Percentiles rank a stretch among this genome's conserved stretches.
phyloP scores from a whole-genome alignment of 2,797 vertebrate genomes.

The Limnodromus scolopaceus region DNA sequence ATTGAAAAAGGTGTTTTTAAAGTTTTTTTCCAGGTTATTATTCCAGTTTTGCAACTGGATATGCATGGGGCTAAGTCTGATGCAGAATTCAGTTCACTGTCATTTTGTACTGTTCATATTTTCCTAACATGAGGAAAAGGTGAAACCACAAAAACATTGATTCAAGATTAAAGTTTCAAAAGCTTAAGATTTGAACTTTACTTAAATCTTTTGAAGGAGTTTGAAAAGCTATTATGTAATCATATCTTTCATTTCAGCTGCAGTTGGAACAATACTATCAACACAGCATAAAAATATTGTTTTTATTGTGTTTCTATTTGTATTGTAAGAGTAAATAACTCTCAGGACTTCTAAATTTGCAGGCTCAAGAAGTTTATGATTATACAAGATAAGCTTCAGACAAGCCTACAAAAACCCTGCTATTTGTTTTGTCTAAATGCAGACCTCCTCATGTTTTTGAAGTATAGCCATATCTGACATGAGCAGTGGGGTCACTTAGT shows the following conservation, averaged over 20 bases:
- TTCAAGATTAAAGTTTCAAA: neutral
- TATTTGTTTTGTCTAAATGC: neutral
- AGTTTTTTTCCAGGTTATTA: neutral
- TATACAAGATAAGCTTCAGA: neutral
- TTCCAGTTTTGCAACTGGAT: neutral
- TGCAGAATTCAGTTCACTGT: neutral
- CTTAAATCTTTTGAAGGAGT: neutral
- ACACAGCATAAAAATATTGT: neutral
- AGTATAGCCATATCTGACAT: neutral
- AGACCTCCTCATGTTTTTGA: neutral
- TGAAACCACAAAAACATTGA: neutral
- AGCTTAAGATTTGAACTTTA: conserved; percentile 32
- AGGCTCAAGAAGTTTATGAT: neutral
- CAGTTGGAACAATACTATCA: neutral
- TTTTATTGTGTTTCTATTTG: neutral
- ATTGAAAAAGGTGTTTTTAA: neutral
- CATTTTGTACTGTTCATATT: neutral
- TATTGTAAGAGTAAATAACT: neutral
- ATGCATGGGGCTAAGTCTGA: neutral
- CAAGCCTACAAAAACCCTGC: neutral
- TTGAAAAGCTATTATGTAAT: neutral
- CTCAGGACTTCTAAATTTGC: neutral
- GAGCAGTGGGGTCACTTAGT: neutral
- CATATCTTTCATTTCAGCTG: neutral
- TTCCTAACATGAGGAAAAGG: neutral